These are phyloP conservation scores for Grus americana DNA, from an alignment of 2,113 vertebrate species.

Conservation along the genomic window DNA sequence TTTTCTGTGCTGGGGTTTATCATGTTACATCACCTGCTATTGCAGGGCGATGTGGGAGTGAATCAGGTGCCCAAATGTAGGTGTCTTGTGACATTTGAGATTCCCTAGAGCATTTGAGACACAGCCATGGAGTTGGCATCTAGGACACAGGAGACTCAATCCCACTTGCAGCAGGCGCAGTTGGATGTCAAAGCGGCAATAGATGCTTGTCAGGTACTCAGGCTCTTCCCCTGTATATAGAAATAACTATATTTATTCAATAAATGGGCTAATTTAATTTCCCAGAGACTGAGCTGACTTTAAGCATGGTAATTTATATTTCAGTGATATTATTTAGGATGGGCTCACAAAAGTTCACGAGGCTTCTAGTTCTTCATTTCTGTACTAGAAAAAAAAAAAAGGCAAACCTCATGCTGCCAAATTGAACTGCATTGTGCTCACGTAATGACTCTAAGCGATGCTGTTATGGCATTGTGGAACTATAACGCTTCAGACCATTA, in stretches of 20 bases:
- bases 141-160: background rate
- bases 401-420: background rate
- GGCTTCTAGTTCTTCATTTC: background rate
- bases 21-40: background rate
- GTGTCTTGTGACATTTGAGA: background rate
- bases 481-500: background rate
- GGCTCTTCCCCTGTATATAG: background rate
- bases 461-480: background rate
- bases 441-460: constrained; percentile 8
- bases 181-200: background rate
- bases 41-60: background rate
- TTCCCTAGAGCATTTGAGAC: background rate
- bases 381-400: background rate
- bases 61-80: background rate
- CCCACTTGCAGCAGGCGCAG: background rate
- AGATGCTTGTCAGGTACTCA: background rate
- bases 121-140: background rate
- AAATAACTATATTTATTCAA: background rate
- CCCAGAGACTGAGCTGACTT: background rate
- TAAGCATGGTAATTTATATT: background rate
- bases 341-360: background rate
- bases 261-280: background rate
- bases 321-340: constrained; percentile 1
- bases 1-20: background rate
- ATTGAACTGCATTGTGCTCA: background rate